phyloP scores from a whole-genome alignment of 2,888 invertebrate genomes.

The Nomada fabriciana region DNA sequence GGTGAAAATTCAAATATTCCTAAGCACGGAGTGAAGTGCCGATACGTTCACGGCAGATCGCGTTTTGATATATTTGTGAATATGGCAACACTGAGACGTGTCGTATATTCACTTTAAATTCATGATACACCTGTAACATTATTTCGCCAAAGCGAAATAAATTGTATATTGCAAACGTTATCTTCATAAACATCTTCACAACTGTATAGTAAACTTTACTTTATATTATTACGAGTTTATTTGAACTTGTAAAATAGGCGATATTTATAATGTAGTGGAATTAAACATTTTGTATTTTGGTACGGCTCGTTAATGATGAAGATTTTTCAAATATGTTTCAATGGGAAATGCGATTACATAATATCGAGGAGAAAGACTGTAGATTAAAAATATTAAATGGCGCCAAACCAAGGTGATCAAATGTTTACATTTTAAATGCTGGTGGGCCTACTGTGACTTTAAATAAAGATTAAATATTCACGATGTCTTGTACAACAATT shows the following conservation, averaged over 20 bases:
- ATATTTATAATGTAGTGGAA: not conserved
- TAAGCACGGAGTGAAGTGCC: conserved; percentile 1
- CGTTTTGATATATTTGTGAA: not conserved
- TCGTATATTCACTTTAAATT: conserved; percentile 5
- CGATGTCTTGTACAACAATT: not conserved
- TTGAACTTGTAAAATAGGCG: not conserved
- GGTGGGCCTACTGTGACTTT: not conserved
- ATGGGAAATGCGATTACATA: conserved; percentile 20
- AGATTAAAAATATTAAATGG: not conserved
- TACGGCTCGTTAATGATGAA: not conserved
- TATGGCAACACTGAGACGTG: not conserved
- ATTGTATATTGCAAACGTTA: too few relatives aligned
- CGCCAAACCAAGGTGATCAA: conserved; percentile 8
- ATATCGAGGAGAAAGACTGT: conserved; percentile 4
- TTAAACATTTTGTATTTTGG: not conserved
- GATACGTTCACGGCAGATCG: not conserved
- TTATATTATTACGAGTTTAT: not conserved
- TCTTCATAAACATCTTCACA: too few relatives aligned
- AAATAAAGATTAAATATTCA: not conserved
- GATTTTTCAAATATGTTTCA: not conserved
- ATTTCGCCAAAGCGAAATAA: too few relatives aligned
- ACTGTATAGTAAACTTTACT: too few relatives aligned
- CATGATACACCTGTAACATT: too few relatives aligned
- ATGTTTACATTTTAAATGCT: conserved; percentile 8
- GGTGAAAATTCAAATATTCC: conserved; percentile 48